phyloP scores from a whole-genome alignment of 2,888 invertebrate species.

The Campaea margaritaria region DNA sequence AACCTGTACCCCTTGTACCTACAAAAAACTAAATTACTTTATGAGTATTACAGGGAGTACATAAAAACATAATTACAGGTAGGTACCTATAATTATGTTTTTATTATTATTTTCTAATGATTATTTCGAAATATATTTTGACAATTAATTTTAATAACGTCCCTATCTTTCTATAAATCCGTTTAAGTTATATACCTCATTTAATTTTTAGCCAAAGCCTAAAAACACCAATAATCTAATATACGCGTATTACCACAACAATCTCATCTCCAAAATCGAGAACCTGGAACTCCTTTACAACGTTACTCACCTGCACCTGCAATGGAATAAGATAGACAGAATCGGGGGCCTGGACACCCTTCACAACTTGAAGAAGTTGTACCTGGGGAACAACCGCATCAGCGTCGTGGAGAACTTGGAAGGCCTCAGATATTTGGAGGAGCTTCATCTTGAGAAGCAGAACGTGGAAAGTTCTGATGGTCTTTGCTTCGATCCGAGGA shows the following conservation, averaged over 20 bases:
- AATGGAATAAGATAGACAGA: conserved; percentile 90
- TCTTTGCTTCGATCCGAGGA: conserved; percentile 88
- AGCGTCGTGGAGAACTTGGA: conserved; percentile 89
- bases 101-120: neutral
- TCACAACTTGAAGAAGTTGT: conserved; percentile 90
- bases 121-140: neutral
- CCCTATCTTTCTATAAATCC: too few species aligned
- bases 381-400: conserved; percentile 89
- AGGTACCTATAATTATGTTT: too few species aligned
- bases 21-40: too few species aligned
- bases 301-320: conserved; percentile 89
- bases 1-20: too few species aligned
- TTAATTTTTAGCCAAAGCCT: conserved; percentile 71
- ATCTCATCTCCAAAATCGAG: conserved; percentile 90
- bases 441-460: conserved; percentile 89
- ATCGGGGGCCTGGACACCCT: conserved; percentile 88
- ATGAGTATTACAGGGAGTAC: too few species aligned
- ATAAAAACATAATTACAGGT: too few species aligned
- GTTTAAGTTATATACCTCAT: conserved; percentile 40
- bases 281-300: conserved; percentile 88
- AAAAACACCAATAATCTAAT: conserved; percentile 77
- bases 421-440: conserved; percentile 84
- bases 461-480: conserved; percentile 81
- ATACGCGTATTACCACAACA: conserved; percentile 92
- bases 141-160: too few species aligned